Evolutionary conservation across 37 sponge, comb jelly and placozoan species (phyloP), one percentile per base, ranked within the genome.

Genomic region (Aplysina aerophoba): DNA sequence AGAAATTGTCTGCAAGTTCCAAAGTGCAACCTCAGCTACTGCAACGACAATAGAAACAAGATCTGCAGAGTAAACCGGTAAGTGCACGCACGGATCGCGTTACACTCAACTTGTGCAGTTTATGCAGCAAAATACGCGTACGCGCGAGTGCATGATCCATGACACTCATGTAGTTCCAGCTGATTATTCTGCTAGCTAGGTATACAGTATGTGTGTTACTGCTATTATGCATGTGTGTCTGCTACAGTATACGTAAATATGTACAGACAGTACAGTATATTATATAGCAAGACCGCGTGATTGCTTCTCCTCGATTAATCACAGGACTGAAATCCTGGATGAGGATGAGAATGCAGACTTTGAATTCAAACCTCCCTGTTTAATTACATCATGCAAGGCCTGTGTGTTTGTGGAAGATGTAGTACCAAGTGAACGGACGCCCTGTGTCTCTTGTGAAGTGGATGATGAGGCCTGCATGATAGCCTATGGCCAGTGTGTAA

Each of bases 371-470:
- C 13, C 66, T 12, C 28, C 2, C 37, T 75, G 78, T 21, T 24
- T n/a, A 15, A 24, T 3, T 13, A 75, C 78, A 19, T 40, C 25
- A 1, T 75, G 78, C 78, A 40, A 75, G 38, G 78, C 78, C 20
- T 75, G 78, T 36, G n/a, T 75, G 38, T 75, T 75, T 75, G 78
- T 75, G 25, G 78, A 75, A 41, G 78, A 75, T 44, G 14, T 75
- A 17, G 11, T 40, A 5, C n/a, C n/a, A n/a, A n/a, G n/a, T n/a
- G n/a, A n/a, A n/a, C 50, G 50, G 6, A 25, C 78, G 1, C 78
- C 78, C 11, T 75, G 78, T 44, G 38, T 8, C 78, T 35, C 20
- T 4, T 75, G 78, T 44, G 24, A n/a, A 13, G 3, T 2, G 2
- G 38, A 75, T 40, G 73, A 33, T 34, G 41, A 2, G 38, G 16